Percentiles rank a stretch among this genome's conserved stretches.
Conservation (phyloP, 2,797 vertebrate genomes). For the Nyctalus aviator region DNA sequence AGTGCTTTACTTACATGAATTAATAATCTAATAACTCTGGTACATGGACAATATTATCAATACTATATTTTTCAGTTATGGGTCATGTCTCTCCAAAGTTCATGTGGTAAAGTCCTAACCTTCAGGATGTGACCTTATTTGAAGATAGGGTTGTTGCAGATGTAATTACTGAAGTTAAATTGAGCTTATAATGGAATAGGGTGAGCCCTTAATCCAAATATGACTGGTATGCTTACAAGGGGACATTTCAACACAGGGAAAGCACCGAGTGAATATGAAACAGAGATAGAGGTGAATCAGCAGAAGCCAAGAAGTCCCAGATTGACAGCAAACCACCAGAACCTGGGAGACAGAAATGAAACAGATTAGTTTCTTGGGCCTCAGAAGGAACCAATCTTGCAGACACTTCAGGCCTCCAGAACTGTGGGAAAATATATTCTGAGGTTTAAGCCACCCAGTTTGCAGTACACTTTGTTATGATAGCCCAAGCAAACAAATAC, state of each 20-base stretch:
- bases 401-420: background rate
- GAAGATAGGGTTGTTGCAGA: background rate
- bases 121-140: background rate
- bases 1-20: background rate
- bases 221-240: background rate
- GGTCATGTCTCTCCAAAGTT: background rate
- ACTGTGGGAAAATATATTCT: background rate
- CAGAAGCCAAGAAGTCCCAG: background rate
- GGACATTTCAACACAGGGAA: background rate
- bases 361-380: background rate
- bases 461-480: background rate
- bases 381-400: background rate
- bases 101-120: background rate
- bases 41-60: background rate
- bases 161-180: background rate
- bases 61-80: background rate
- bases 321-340: background rate
- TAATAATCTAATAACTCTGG: background rate
- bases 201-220: background rate
- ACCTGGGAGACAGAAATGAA: background rate
- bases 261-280: background rate
- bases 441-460: too few species aligned
- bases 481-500: background rate
- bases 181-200: background rate
- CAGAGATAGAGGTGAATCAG: background rate